Conservation (phyloP, 2,113 vertebrate species). For the Pelvicachromis taeniatus region DNA sequence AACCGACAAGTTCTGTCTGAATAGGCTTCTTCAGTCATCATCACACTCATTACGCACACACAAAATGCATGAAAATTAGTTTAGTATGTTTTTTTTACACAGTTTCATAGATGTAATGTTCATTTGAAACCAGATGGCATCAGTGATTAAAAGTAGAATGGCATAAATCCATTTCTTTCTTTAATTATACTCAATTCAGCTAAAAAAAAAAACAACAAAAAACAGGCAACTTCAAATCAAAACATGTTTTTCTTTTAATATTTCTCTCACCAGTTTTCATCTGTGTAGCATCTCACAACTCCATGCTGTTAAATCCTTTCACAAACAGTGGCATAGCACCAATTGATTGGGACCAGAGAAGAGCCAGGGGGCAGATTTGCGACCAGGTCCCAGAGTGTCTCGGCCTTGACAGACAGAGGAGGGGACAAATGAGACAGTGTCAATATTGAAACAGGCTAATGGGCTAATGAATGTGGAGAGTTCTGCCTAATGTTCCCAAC, state of each 20-base stretch:
- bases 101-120: background rate
- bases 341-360: conserved; percentile 11
- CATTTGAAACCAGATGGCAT: background rate
- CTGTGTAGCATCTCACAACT: background rate
- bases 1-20: background rate
- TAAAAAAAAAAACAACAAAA: background rate
- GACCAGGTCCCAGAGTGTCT: conserved; percentile 46
- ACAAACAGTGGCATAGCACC: background rate
- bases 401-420: conserved; percentile 29
- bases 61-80: background rate
- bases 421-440: conserved; percentile 60
- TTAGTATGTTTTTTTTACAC: background rate
- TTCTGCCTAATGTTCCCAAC: conserved; percentile 67
- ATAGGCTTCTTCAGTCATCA: background rate
- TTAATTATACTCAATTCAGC: background rate
- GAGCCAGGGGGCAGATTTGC: conserved; percentile 24
- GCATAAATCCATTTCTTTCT: background rate
- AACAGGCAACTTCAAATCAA: background rate
- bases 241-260: background rate
- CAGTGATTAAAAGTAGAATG: background rate
- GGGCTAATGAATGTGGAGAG: conserved; percentile 65
- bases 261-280: background rate
- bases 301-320: background rate
- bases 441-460: conserved; percentile 68
- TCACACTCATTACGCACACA: background rate